Percentiles rank a stretch among this genome's conserved stretches.
Evolutionary conservation across 2,113 vertebrate genomes (phyloP).

Genomic region (Holacanthus passer): DNA sequence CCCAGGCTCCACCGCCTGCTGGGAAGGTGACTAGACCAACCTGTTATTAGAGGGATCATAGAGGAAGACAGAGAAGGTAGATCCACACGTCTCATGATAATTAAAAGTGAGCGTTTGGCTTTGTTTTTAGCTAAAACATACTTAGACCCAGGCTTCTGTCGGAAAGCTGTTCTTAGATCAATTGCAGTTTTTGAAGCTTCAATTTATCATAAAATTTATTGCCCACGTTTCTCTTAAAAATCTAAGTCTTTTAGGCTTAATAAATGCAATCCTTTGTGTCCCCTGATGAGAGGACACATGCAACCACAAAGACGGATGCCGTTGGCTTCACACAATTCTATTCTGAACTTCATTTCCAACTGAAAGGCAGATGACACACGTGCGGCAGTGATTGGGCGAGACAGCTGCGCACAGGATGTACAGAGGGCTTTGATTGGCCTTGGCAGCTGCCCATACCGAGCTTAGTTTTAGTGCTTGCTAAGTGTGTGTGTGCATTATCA

Average conservation of each 20-base stretch:
- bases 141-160: slow-evolving; percentile 1
- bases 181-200: slow-evolving; percentile 14
- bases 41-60: slow-evolving; percentile 48
- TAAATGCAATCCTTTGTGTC: slow-evolving; percentile 47
- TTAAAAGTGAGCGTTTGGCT: slow-evolving; percentile 19
- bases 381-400: slow-evolving; percentile 76
- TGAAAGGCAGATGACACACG: slow-evolving; percentile 81
- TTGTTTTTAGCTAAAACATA: slow-evolving; percentile 31
- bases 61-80: slow-evolving; percentile 20
- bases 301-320: slow-evolving; percentile 34
- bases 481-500: slow-evolving; percentile 77
- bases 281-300: slow-evolving; percentile 32
- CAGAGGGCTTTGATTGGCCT: slow-evolving; percentile 82
- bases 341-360: slow-evolving; percentile 72
- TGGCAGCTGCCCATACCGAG: slow-evolving; percentile 80
- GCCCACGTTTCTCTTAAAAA: slow-evolving; percentile 13
- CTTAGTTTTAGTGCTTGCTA: slow-evolving; percentile 80
- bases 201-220: background rate
- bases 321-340: slow-evolving; percentile 57
- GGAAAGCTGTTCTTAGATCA: slow-evolving; percentile 25
- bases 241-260: slow-evolving; percentile 25
- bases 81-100: slow-evolving; percentile 32
- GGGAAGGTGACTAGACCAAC: slow-evolving; percentile 53
- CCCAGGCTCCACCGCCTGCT: slow-evolving; percentile 50
- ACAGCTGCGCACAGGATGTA: slow-evolving; percentile 81